Conservation (phyloP, 2,888 invertebrate species). For the Trichogramma evanescens region DNA sequence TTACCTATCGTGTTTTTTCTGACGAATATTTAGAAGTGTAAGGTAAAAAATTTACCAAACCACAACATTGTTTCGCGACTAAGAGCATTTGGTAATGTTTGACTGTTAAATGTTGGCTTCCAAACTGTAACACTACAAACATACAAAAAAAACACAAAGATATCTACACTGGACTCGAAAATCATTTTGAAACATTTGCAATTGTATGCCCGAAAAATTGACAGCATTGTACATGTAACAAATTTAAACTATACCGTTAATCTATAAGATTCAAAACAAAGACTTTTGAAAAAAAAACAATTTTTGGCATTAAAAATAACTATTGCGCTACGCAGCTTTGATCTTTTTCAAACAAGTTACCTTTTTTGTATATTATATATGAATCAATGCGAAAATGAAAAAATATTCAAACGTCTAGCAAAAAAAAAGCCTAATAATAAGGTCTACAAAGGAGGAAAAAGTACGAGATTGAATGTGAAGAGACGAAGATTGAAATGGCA, state of each 20-base stretch:
- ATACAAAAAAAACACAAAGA: neutral
- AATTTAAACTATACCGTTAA: no score
- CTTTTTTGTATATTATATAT: neutral
- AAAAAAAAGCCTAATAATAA: neutral
- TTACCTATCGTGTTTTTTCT: constrained; percentile 19
- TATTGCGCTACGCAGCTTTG: neutral
- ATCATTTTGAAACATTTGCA: no score
- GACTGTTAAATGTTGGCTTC: constrained; percentile 21
- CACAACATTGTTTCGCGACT: constrained; percentile 1
- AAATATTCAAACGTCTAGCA: neutral
- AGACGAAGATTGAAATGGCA: no score
- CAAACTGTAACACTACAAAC: neutral
- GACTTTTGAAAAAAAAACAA: neutral
- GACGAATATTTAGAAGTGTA: constrained; percentile 17
- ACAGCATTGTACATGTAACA: no score
- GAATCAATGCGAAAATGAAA: neutral
- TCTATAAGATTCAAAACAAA: no score
- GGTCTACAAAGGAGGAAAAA: neutral
- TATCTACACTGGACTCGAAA: neutral
- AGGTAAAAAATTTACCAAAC: constrained; percentile 2
- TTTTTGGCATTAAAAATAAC: neutral
- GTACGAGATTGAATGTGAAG: no score
- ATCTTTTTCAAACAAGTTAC: neutral
- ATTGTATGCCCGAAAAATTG: no score
- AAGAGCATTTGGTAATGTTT: constrained; percentile 3